Evolutionary conservation across 1,140 invertebrate species (phyloP), one percentile per base, ranked within the genome.

Genomic region (Drosophila busckii): DNA sequence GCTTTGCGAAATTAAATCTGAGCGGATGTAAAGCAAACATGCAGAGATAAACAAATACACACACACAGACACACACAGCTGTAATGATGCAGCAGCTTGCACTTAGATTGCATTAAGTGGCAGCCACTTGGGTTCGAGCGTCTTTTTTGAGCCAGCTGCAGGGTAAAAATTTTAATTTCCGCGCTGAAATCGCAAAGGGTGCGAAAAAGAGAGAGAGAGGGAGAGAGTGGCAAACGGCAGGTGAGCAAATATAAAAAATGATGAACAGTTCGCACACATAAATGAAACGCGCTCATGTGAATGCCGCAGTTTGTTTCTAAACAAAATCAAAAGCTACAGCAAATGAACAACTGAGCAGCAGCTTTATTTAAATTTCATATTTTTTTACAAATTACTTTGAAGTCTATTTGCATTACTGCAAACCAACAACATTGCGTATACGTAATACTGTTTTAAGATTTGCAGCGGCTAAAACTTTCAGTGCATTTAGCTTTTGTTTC

Each of bases 41-140:
- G 32, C 48, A 40, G 20, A 59, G 22, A 48, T 34, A 42, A 13
- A 49, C 25, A 46, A 7, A 25, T 1, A 49, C 45, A 41, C 32
- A 31, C 42, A 64, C 25, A 62, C 42, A 19, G 3, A 16, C 9
- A 16, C 12, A 37, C 15, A n/a, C 25, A 31, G 56, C 50, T 64
- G 70, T 82, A 84, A 84, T 76, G 82, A 84, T 84, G 82, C 68
- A 63, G 71, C 82, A 80, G 68, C 68, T n/a, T 70, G 73, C 73
- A 73, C 80, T 84, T 84, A 84, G 80, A 84, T 84, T 84, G 80
- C 80, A 84, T 84, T 75, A 84, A 84, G 80, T 61, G 70, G 70
- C 70, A 38, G 66, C 54, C 13, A 1, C 15, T 4, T 34, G 44
- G 32, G 59, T 9, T n/a, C n/a, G n/a, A n/a, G n/a, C n/a, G 32